phyloP scores from a whole-genome alignment of 2,797 vertebrate genomes.

The Manis javanica region DNA sequence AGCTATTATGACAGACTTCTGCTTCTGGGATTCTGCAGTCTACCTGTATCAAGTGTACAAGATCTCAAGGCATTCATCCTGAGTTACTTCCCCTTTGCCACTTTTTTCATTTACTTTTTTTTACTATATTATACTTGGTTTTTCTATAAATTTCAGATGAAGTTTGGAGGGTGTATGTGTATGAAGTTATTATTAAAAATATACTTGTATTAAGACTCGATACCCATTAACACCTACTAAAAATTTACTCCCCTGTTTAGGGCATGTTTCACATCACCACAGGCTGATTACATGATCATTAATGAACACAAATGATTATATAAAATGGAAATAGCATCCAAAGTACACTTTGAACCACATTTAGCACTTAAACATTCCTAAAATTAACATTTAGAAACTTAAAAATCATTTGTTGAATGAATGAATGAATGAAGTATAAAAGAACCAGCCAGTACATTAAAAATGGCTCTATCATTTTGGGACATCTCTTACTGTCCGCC shows the following conservation, averaged over 20 bases:
- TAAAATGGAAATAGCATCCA: constrained; percentile 5
- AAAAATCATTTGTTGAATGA: constrained; percentile 20
- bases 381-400: neutral
- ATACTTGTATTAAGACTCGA: neutral
- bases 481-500: neutral
- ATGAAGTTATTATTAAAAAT: constrained; percentile 47
- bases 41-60: neutral
- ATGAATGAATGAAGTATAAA: constrained; percentile 30
- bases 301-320: neutral
- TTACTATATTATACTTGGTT: neutral
- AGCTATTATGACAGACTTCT: neutral
- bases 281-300: neutral
- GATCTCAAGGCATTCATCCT: neutral
- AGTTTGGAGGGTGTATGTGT: neutral
- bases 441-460: neutral
- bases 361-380: neutral
- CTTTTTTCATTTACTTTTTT: neutral
- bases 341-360: neutral
- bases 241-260: neutral
- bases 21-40: neutral
- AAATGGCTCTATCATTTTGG: constrained; percentile 6
- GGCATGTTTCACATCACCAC: neutral
- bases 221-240: constrained; percentile 32
- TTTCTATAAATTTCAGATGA: constrained; percentile 41
- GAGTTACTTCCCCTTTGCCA: neutral